A percentile compares a stretch with the other conserved stretches of the same genome.
Conservation (phyloP, 30 jellyfish, hydroid and myxozoan species). For the Euphysa ruthae region DNA sequence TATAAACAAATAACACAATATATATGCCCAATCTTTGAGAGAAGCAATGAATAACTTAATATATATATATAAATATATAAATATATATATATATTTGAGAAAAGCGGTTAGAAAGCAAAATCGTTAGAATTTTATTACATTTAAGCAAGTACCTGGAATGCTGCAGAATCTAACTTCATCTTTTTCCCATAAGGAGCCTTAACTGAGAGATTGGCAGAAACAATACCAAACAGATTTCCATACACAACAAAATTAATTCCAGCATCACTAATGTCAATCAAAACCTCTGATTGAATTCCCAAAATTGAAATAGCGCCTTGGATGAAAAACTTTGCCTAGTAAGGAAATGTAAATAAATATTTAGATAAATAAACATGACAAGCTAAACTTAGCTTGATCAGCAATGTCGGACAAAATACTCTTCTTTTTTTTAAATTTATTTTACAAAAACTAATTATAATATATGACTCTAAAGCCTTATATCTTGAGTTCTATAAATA, state of each 20-base stretch:
- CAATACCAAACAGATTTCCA: slow-evolving; percentile 49
- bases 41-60: not conserved
- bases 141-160: not conserved
- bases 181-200: slow-evolving; percentile 33
- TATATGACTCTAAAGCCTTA: too few relatives aligned
- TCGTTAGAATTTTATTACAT: not conserved
- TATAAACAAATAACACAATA: not conserved
- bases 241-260: slow-evolving; percentile 34
- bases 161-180: slow-evolving; percentile 39
- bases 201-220: slow-evolving; percentile 59
- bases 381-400: not conserved
- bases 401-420: too few relatives aligned
- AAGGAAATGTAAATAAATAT: not conserved
- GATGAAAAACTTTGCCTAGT: slow-evolving; percentile 24
- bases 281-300: slow-evolving; percentile 47
- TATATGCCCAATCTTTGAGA: not conserved
- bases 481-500: too few relatives aligned
- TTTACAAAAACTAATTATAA: too few relatives aligned
- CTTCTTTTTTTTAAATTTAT: too few relatives aligned
- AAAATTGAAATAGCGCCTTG: slow-evolving; percentile 39
- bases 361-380: not conserved
- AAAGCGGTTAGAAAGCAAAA: not conserved
- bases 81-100: not conserved
- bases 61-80: not conserved
- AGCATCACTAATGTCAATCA: slow-evolving; percentile 32